Conservation (phyloP, 2,888 invertebrate species). For the Ypsolopha scabrella region DNA sequence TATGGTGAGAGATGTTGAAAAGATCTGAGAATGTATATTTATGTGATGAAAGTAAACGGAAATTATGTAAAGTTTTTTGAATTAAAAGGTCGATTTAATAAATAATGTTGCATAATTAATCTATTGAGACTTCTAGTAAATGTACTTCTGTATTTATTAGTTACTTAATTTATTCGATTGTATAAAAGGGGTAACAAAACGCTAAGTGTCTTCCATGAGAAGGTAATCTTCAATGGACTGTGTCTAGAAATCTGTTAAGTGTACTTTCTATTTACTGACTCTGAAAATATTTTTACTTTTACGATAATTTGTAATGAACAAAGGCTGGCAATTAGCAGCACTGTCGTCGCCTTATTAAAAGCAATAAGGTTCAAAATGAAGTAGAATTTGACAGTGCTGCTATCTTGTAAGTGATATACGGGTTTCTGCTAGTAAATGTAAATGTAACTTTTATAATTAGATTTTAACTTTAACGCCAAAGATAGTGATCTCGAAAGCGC, state of each 20-base stretch:
- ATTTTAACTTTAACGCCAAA: slow-evolving; percentile 3
- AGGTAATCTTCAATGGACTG: not conserved
- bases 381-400: too few species aligned
- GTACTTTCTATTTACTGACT: too few species aligned
- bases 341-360: not conserved
- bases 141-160: not conserved
- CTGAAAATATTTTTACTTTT: too few species aligned
- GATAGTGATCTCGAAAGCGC: slow-evolving; percentile 4
- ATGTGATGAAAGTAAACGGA: not conserved
- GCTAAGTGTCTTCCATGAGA: slow-evolving; percentile 4
- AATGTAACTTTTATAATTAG: not conserved
- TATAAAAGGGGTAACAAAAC: slow-evolving; percentile 4
- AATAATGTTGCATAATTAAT: too few species aligned
- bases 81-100: not conserved
- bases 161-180: not conserved
- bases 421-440: not conserved
- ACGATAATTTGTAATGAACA: too few species aligned
- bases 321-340: not conserved
- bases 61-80: not conserved
- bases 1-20: too few species aligned
- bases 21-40: not conserved
- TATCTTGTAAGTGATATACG: not conserved
- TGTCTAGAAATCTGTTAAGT: not conserved
- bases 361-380: too few species aligned
- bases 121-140: not conserved